Percentiles rank a stretch among this genome's conserved stretches.
phyloP scores from a whole-genome alignment of 1,140 invertebrate genomes.

The Vanessa tameamea region DNA sequence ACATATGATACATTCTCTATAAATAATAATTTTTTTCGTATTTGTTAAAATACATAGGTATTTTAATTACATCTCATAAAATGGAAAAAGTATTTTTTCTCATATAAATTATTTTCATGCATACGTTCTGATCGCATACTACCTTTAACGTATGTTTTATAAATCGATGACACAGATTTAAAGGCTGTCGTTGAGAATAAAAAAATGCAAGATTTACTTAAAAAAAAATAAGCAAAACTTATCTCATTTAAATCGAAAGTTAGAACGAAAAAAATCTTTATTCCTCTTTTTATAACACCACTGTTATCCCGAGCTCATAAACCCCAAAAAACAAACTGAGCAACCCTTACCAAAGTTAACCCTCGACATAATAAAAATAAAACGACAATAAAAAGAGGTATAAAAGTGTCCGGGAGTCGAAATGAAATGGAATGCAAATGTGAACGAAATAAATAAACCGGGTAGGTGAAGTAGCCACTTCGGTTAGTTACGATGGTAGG shows the following conservation, averaged over 20 bases:
- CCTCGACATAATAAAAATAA: conserved; percentile 65
- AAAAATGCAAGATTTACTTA: background rate
- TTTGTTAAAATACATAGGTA: too few species aligned
- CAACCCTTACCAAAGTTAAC: conserved; percentile 52
- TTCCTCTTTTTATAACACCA: conserved; percentile 30
- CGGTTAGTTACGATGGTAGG: conserved; percentile 20
- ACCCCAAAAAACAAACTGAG: conserved; percentile 59
- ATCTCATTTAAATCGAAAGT: conserved; percentile 12
- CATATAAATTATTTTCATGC: too few species aligned
- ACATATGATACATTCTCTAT: too few species aligned
- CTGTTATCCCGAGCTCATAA: conserved; percentile 46
- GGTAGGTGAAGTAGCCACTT: conserved; percentile 36
- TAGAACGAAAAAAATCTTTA: conserved; percentile 11
- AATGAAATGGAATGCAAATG: conserved; percentile 78
- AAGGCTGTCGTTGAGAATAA: background rate
- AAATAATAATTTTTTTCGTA: too few species aligned
- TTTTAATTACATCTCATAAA: too few species aligned
- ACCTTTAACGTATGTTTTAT: too few species aligned
- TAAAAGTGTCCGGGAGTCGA: conserved; percentile 58
- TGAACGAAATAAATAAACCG: conserved; percentile 46
- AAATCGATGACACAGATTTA: background rate
- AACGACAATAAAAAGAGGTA: conserved; percentile 66
- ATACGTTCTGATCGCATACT: too few species aligned
- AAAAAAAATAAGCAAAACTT: conserved; percentile 1
- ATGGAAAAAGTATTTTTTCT: too few species aligned